Base-by-base conservation (phyloP, 2,797 vertebrate species). In the Hozukius guyotensis region DNA sequence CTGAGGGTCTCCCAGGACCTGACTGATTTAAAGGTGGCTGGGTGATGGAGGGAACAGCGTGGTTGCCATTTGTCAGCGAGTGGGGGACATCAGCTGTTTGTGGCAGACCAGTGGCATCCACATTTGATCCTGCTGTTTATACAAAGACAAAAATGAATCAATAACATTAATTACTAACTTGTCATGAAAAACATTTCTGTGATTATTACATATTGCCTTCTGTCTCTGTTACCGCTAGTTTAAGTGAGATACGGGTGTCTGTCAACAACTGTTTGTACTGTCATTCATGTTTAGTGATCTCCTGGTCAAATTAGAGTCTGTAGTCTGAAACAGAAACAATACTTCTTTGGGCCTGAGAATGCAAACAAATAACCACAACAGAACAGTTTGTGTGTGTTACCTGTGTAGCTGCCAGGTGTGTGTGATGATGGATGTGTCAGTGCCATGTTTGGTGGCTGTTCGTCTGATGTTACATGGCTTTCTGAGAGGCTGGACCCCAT, bases 381-480 rank as follows among this genome's bases (percentile, higher is more conserved):
- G 2, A 69, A 16, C 8, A 29, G 22, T 49, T 18, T 5, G 42
- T 3, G 24, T 79, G 32, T 83, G 27, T 85, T 94, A 97, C 97
- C 97, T 96, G 96, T 81, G 64, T 88, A 93, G 60, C 84, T 95
- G 8, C 83, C 68, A 25, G 92, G 93, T 38, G 77, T 31, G 1
- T 91, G 89, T 84, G 93, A 11, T 0, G 88, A 11, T 0, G 88
- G 64, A 1, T 93, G 78, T 82, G 88, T 49, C 31, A 87, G 86
- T 1, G 92, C 70, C 60, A 86, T 83, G 80, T 91, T 91, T 29
- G 90, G 88, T 0, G 80, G 88, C 12, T 93, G 90, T 32, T 95
- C 95, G 61, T 98, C 97, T 60, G 94, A 92, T 1, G 95, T 90
- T 65, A 94, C 87, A 0, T 92, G 92, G 64, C 93, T 87, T n/a